These are phyloP conservation scores for Laterallus jamaicensis DNA, from an alignment of 2,113 vertebrate genomes.

Conservation along the genomic window DNA sequence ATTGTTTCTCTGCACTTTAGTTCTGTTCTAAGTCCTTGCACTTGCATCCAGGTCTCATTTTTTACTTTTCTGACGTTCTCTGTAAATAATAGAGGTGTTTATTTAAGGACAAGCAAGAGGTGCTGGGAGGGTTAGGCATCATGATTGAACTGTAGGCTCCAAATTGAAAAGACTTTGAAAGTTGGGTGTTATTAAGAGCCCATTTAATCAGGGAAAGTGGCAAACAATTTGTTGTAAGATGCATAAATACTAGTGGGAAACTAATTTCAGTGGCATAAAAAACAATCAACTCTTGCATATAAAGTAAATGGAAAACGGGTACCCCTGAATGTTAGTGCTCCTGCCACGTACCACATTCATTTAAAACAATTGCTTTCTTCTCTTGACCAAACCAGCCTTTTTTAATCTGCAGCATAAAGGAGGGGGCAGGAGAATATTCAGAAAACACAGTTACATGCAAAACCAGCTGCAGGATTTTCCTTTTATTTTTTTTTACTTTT, in stretches of 20 bases:
- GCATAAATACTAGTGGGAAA: constrained; percentile 67
- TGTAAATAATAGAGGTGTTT: constrained; percentile 10
- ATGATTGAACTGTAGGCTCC: constrained; percentile 52
- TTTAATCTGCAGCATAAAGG: background rate
- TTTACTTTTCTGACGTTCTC: background rate
- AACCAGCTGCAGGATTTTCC: background rate
- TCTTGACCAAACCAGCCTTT: background rate
- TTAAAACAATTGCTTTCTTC: constrained; percentile 15
- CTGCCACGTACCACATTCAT: background rate
- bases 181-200: constrained; percentile 47
- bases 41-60: background rate
- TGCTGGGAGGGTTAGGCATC: constrained; percentile 28
- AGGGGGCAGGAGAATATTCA: background rate
- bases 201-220: constrained; percentile 68
- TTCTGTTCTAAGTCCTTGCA: background rate
- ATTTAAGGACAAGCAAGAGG: constrained; percentile 1
- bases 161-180: constrained; percentile 56
- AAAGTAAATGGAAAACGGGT: constrained; percentile 1
- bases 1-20: background rate
- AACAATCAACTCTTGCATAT: constrained; percentile 50
- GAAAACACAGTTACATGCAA: background rate
- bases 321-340: background rate
- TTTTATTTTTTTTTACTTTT: background rate
- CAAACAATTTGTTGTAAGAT: constrained; percentile 67
- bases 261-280: constrained; percentile 55